These are phyloP conservation scores for Oreochromis spilurus DNA, from an alignment of 2,113 vertebrate species.

Conservation along the genomic window DNA sequence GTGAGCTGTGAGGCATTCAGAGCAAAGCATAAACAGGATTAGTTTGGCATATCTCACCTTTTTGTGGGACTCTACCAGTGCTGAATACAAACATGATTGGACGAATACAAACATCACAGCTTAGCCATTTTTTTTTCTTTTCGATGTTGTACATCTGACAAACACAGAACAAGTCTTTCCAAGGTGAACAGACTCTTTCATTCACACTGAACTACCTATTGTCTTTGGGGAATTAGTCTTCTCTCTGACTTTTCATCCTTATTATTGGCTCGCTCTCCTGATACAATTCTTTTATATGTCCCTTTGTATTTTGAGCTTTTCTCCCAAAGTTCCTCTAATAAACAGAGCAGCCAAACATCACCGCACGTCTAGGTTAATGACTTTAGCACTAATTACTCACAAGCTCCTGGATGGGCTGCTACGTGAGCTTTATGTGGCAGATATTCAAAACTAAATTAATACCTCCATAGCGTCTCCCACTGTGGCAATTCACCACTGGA, in stretches of 20 bases:
- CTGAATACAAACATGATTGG: slow-evolving; percentile 36
- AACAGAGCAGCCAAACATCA: slow-evolving; percentile 37
- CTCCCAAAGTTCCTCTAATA: not conserved
- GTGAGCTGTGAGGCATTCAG: slow-evolving; percentile 21
- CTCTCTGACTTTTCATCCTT: not conserved
- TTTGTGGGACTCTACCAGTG: not conserved
- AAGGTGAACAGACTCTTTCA: not conserved
- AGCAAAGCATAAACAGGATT: slow-evolving; percentile 56
- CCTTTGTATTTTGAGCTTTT: slow-evolving; percentile 1
- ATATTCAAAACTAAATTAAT: slow-evolving; percentile 59
- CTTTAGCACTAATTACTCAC: slow-evolving; percentile 63
- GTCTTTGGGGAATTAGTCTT: not conserved
- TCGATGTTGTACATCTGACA: slow-evolving; percentile 12
- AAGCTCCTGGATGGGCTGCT: slow-evolving; percentile 17
- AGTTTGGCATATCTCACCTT: slow-evolving; percentile 29
- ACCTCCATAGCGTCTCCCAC: slow-evolving; percentile 13
- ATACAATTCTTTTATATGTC: not conserved
- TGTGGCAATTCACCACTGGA: slow-evolving; percentile 13
- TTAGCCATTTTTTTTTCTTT: not conserved
- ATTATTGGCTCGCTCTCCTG: slow-evolving; percentile 4
- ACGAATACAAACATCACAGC: slow-evolving; percentile 38
- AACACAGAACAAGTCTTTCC: not conserved
- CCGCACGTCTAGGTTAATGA: slow-evolving; percentile 38
- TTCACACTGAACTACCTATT: not conserved
- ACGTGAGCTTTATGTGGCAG: slow-evolving; percentile 24